Percentiles rank a stretch among this genome's conserved stretches.
These are phyloP conservation scores for Amphiprion percula DNA, from an alignment of 2,113 vertebrate genomes.

Conservation along the genomic window DNA sequence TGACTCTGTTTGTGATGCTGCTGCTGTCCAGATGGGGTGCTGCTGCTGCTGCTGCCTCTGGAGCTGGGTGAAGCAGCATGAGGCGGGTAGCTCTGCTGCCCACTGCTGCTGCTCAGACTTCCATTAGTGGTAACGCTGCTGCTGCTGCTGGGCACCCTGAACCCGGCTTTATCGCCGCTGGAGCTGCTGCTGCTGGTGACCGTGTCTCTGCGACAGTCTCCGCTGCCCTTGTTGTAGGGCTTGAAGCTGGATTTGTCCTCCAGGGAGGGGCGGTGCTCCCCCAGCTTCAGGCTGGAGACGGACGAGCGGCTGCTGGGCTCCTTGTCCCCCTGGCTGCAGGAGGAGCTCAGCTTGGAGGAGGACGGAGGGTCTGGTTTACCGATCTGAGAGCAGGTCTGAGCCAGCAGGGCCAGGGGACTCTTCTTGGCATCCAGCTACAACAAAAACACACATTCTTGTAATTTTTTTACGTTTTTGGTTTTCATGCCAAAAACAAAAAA, in stretches of 20 bases:
- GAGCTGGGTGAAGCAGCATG: slow-evolving; percentile 83
- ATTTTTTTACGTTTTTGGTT: not conserved
- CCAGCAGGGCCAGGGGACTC: slow-evolving; percentile 93
- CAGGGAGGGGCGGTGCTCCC: slow-evolving; percentile 79
- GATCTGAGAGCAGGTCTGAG: slow-evolving; percentile 97
- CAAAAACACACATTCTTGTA: slow-evolving; percentile 26
- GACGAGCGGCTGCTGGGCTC: slow-evolving; percentile 83
- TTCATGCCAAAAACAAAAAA: not conserved
- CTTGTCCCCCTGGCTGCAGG: slow-evolving; percentile 89
- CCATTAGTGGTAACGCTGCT: slow-evolving; percentile 65
- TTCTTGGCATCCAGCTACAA: slow-evolving; percentile 96
- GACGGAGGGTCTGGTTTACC: slow-evolving; percentile 95
- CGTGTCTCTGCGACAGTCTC: slow-evolving; percentile 88
- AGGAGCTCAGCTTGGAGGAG: slow-evolving; percentile 89
- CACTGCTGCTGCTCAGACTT: slow-evolving; percentile 67
- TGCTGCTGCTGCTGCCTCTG: slow-evolving; percentile 80
- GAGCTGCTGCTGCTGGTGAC: slow-evolving; percentile 66
- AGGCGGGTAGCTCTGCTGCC: slow-evolving; percentile 85
- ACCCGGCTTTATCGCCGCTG: slow-evolving; percentile 88
- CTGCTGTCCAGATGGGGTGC: slow-evolving; percentile 87
- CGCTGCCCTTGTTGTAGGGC: slow-evolving; percentile 89
- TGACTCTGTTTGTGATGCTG: slow-evolving; percentile 76
- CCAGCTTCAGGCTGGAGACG: slow-evolving; percentile 78
- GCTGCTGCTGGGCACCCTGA: slow-evolving; percentile 88
- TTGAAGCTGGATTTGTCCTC: slow-evolving; percentile 98